These are phyloP conservation scores for Ophthalmolycus amberensis DNA, from an alignment of 2,113 vertebrate genomes.

Conservation along the genomic window DNA sequence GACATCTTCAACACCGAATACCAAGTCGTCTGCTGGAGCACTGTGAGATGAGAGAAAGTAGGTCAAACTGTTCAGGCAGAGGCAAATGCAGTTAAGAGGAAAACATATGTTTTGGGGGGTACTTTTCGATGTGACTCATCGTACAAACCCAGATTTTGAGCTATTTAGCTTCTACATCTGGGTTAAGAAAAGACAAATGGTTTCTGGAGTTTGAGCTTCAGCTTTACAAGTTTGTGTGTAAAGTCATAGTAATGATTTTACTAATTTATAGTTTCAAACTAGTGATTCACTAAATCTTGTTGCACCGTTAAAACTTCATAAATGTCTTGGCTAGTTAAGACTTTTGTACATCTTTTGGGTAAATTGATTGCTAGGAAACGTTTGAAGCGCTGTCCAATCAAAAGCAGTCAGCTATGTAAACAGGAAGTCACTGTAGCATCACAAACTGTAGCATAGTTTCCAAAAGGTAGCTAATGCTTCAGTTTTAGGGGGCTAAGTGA, in stretches of 20 bases:
- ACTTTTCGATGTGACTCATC: background rate
- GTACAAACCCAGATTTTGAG: background rate
- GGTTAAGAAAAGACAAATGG: background rate
- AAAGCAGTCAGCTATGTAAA: background rate
- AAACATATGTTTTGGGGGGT: background rate
- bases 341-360: background rate
- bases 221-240: background rate
- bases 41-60: slow-evolving; percentile 49
- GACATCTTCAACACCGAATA: slow-evolving; percentile 14
- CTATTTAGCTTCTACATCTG: background rate
- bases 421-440: background rate
- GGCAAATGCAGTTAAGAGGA: background rate
- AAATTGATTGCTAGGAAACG: background rate
- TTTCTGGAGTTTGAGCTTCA: background rate
- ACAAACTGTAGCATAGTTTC: background rate
- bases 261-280: background rate
- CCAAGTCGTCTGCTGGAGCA: slow-evolving; percentile 2
- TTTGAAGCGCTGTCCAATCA: background rate
- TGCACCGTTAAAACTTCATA: background rate
- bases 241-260: background rate
- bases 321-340: background rate
- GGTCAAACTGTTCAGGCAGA: slow-evolving; percentile 31
- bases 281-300: background rate
- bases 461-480: background rate
- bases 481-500: background rate